Base-by-base conservation (phyloP, 2,888 invertebrate genomes). In the Tachina fera region DNA sequence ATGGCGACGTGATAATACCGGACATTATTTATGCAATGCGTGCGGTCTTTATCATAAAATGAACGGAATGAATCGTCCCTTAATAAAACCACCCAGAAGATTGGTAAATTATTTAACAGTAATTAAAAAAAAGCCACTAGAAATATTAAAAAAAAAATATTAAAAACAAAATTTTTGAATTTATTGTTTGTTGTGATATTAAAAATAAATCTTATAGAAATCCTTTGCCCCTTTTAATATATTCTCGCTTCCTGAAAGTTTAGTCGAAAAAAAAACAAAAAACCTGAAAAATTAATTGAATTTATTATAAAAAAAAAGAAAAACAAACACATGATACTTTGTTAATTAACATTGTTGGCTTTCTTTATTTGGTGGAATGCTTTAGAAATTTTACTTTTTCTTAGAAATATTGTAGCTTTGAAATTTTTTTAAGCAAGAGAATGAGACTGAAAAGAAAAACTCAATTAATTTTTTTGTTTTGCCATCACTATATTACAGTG, bases 11-110 rank as follows among this genome's bases (percentile, higher is more conserved):
- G 99, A 99, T 95, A 98, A 98, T 93, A 98, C 98, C 91, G 99
- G 99, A 88, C 98, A 99, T 94, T 99, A 99, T 94, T 96, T 99
- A 91, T 99, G 99, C 96, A 99, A 99, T 95, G 99, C 99, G 88
- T 99, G 99, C 94, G 99, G 99, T 90, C 97, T 99, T 90, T 99
- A 99, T 95, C 96, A 96, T 94, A 98, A 97, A 95, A 97, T 98
- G 97, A 98, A 98, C 94, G 97, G 98, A 92, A 96, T 97, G 95
- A 97, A 97, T 94, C 95, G 98, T 91, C 98, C 98, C 83, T 94
- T 98, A 91, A 96, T 97, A 91, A 97, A 97, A 94, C 97, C 97
- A 93, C 96, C 97, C 92, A 95, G 97, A 94, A 95, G 98, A 94
- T 95, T 97, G 96, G 98, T 98, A 95, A 93, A 90, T 90, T 70